Percentiles rank a stretch among this genome's conserved stretches.
Evolutionary conservation across 2,888 invertebrate genomes (phyloP).

Genomic region (Ceramica pisi): DNA sequence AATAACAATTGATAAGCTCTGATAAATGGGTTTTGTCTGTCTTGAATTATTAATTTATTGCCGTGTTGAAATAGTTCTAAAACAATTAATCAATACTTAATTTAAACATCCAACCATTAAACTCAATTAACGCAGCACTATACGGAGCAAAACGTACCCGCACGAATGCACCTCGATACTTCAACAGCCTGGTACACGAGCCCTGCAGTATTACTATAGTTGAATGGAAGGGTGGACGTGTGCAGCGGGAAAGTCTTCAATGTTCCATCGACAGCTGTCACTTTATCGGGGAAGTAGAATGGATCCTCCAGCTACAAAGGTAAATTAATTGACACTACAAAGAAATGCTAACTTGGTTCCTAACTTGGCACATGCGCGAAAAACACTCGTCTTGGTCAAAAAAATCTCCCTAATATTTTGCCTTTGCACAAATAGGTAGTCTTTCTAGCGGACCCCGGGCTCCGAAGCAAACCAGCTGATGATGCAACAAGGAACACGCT

Average conservation of each 20-base stretch:
- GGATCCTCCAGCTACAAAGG: conserved; percentile 75
- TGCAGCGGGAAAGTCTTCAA: conserved; percentile 92
- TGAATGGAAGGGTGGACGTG: conserved; percentile 86
- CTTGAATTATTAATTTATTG: neutral
- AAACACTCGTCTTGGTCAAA: neutral
- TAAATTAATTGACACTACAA: neutral
- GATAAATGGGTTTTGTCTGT: neutral
- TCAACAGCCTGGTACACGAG: conserved; percentile 94
- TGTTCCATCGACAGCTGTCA: conserved; percentile 90
- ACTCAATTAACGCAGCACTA: neutral
- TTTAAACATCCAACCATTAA: neutral
- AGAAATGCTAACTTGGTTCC: neutral
- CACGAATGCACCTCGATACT: conserved; percentile 92
- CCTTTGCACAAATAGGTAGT: neutral
- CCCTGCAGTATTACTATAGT: conserved; percentile 93
- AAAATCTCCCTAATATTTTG: neutral
- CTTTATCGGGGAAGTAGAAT: conserved; percentile 93
- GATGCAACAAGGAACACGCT: no score
- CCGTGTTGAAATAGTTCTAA: neutral
- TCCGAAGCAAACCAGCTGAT: no score
- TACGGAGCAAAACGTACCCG: conserved; percentile 73
- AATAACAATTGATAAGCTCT: no score
- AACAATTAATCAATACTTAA: neutral
- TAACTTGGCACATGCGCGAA: neutral
- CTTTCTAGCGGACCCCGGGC: no score